Evolutionary conservation across 2,797 vertebrate species (phyloP).

Genomic region (Cryptoprocta ferox): DNA sequence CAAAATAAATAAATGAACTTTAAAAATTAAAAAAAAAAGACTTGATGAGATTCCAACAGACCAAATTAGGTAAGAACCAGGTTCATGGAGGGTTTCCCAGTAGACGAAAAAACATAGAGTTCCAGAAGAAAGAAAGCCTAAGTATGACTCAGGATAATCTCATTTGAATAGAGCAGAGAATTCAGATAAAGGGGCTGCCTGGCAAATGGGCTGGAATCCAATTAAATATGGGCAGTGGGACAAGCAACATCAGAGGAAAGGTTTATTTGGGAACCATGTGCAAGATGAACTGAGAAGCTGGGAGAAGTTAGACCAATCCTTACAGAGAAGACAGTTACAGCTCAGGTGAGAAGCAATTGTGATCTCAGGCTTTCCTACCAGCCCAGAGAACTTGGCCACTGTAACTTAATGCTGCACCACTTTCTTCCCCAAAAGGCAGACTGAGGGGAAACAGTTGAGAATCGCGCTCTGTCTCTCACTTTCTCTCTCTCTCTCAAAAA

Average conservation of each 20-base stretch:
- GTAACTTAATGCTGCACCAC: not conserved
- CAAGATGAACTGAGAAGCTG: conserved; percentile 23
- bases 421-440: conserved; percentile 1
- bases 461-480: not conserved
- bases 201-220: conserved; percentile 51
- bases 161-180: not conserved
- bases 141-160: not conserved
- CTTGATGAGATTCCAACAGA: not conserved
- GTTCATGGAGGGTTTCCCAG: not conserved
- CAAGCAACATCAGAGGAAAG: not conserved
- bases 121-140: not conserved
- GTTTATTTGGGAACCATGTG: not conserved
- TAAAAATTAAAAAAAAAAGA: not conserved
- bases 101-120: not conserved
- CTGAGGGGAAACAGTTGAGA: not conserved
- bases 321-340: not conserved
- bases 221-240: not conserved
- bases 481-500: too few relatives aligned
- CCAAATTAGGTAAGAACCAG: not conserved
- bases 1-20: too few relatives aligned
- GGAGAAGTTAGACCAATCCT: not conserved
- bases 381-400: not conserved
- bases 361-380: not conserved
- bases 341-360: not conserved
- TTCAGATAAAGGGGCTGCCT: not conserved